Evolutionary conservation across 2,797 vertebrate species (phyloP).

Genomic region (Amniataba percoides): DNA sequence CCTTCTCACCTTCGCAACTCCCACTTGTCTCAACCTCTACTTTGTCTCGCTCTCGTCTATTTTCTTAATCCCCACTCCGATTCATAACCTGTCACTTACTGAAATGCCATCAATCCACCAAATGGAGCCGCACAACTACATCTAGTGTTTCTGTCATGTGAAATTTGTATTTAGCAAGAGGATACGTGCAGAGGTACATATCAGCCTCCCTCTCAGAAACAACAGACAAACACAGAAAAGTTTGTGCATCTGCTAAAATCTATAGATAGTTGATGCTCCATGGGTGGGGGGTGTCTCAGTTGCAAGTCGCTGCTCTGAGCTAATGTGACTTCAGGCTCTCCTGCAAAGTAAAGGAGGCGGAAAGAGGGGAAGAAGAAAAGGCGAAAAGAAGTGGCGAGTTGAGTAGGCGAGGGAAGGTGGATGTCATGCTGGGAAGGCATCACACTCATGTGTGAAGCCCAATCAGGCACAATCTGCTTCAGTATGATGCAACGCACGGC

Average conservation of each 20-base stretch:
- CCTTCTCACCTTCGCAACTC: constrained; percentile 30
- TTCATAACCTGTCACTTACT: constrained; percentile 61
- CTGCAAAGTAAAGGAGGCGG: constrained; percentile 40
- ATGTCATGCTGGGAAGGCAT: constrained; percentile 63
- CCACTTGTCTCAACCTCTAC: constrained; percentile 10
- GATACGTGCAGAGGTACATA: constrained; percentile 25
- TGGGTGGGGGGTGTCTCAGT: constrained; percentile 48
- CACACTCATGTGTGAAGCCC: constrained; percentile 56
- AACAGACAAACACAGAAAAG: constrained; percentile 36
- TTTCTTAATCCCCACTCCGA: constrained; percentile 21
- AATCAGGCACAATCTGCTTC: constrained; percentile 72
- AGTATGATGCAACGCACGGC: constrained; percentile 42
- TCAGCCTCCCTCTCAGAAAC: constrained; percentile 33
- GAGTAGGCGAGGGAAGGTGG: constrained; percentile 60
- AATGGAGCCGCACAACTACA: constrained; percentile 27
- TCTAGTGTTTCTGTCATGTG: constrained; percentile 37
- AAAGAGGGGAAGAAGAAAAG: constrained; percentile 37
- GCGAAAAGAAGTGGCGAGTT: constrained; percentile 40
- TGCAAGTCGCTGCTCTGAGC: constrained; percentile 53
- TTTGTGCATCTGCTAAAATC: constrained; percentile 58
- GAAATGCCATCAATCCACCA: constrained; percentile 41
- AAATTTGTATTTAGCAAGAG: constrained; percentile 35
- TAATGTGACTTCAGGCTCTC: constrained; percentile 63
- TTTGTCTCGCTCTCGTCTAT: constrained; percentile 1
- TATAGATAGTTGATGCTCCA: constrained; percentile 60